These are phyloP conservation scores for Asarcornis scutulata DNA, from an alignment of 2,113 vertebrate species.

Conservation along the genomic window DNA sequence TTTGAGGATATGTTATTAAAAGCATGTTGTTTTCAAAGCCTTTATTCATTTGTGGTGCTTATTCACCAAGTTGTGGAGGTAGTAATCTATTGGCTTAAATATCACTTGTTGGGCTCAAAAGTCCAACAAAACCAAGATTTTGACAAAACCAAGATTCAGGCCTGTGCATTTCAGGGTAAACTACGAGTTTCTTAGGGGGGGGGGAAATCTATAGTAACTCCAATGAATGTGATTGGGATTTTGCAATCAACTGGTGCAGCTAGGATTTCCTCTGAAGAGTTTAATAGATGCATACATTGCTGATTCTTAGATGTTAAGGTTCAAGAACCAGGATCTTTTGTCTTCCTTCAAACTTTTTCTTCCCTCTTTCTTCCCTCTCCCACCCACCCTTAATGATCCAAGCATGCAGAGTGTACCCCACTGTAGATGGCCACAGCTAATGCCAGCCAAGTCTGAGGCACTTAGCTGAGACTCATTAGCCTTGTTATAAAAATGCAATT, in stretches of 20 bases:
- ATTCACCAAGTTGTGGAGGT: background rate
- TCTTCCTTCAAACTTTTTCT: background rate
- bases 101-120: background rate
- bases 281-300: rapidly evolving
- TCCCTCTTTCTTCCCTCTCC: background rate
- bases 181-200: background rate
- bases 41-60: background rate
- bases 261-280: background rate
- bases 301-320: background rate
- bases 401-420: background rate
- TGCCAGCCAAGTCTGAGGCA: background rate
- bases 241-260: background rate
- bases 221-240: background rate
- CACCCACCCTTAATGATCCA: background rate
- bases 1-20: background rate
- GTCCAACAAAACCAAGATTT: background rate
- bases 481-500: background rate
- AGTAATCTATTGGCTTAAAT: background rate
- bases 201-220: background rate
- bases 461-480: slow-evolving; percentile 2
- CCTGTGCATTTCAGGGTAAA: background rate
- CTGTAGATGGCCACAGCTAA: background rate
- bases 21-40: background rate
- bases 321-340: background rate
- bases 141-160: background rate